phyloP scores from a whole-genome alignment of 1,140 invertebrate species.

The Pissodes strobi region DNA sequence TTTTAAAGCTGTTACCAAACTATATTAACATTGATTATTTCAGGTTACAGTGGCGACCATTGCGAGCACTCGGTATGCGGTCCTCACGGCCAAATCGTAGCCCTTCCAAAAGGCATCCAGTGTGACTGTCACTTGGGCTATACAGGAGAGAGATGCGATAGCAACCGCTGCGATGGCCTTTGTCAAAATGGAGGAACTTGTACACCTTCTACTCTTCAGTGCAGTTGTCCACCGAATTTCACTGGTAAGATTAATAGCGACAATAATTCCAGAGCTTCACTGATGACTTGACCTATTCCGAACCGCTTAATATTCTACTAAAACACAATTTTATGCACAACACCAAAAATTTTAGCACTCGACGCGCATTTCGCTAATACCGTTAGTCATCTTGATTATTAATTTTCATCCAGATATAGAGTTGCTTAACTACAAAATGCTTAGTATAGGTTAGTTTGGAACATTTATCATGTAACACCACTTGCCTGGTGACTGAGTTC shows the following conservation, averaged over 20 bases:
- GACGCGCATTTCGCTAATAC: too few species aligned
- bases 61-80: conserved; percentile 45
- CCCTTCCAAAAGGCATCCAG: conserved; percentile 34
- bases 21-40: background rate
- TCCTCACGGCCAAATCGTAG: conserved; percentile 34
- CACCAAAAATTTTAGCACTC: too few species aligned
- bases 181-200: conserved; percentile 39
- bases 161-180: conserved; percentile 38
- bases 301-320: too few species aligned
- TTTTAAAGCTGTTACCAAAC: background rate
- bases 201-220: conserved; percentile 14
- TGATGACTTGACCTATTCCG: too few species aligned
- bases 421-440: too few species aligned
- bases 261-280: too few species aligned
- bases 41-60: conserved; percentile 34
- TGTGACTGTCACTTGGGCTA: conserved; percentile 59
- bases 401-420: too few species aligned
- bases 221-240: conserved; percentile 22
- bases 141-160: conserved; percentile 61
- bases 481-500: too few species aligned
- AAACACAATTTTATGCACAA: too few species aligned
- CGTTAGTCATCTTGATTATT: too few species aligned
- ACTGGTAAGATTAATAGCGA: conserved; percentile 16
- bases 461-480: too few species aligned
- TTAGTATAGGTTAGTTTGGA: too few species aligned